These are phyloP conservation scores for Pachycephala philippinensis DNA, from an alignment of 2,113 vertebrate genomes.

Conservation along the genomic window DNA sequence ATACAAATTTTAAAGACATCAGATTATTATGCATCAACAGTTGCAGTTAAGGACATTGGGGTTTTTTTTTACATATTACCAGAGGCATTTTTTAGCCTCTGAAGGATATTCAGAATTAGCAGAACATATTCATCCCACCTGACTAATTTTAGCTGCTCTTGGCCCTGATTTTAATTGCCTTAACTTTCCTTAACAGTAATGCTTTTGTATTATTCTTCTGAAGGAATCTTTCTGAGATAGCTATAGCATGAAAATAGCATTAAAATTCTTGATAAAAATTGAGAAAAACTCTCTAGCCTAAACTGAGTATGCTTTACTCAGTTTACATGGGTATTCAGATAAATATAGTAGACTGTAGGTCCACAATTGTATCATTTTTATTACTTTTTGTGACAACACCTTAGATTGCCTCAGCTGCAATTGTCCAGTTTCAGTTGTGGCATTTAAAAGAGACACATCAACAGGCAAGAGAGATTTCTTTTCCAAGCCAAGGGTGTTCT, in stretches of 20 bases:
- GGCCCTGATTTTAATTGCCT: neutral
- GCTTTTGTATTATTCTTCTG: neutral
- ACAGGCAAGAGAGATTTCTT: neutral
- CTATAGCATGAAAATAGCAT: neutral
- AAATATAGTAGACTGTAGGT: neutral
- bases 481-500: neutral
- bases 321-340: neutral
- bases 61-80: accelerated
- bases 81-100: neutral
- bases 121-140: neutral
- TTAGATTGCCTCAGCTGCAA: neutral
- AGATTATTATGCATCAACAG: neutral
- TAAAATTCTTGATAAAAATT: neutral
- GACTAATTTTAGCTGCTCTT: neutral
- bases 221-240: neutral
- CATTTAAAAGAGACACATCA: neutral
- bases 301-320: neutral
- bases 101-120: neutral
- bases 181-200: neutral
- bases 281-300: neutral
- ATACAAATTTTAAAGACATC: neutral
- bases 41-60: neutral
- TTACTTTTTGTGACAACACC: neutral
- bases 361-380: neutral
- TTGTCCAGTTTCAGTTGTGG: neutral